A percentile compares a stretch with the other conserved stretches of the same genome.
Conservation (phyloP, 2,797 vertebrate genomes). For the Gallirallus australis region DNA sequence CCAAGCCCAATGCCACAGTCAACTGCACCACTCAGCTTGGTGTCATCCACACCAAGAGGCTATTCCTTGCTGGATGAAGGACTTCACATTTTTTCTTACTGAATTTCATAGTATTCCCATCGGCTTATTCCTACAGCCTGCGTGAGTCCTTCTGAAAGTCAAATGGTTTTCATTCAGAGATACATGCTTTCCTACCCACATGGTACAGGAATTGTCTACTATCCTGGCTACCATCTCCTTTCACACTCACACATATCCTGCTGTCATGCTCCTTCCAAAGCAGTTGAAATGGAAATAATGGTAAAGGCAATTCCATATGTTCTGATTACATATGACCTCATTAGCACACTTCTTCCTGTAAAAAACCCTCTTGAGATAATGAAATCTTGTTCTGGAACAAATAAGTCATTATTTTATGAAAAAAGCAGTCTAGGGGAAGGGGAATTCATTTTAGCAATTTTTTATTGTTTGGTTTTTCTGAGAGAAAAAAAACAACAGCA, state of each 20-base stretch:
- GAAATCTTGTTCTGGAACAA: slow-evolving; percentile 54
- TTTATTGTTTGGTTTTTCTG: background rate
- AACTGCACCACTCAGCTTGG: too few species aligned
- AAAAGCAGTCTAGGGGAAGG: background rate
- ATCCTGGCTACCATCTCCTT: background rate
- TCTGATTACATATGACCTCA: slow-evolving; percentile 60
- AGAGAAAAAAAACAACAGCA: background rate
- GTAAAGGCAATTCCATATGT: slow-evolving; percentile 40
- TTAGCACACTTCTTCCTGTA: slow-evolving; percentile 27
- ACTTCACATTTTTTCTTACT: background rate
- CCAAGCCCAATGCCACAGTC: too few species aligned
- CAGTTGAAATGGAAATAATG: slow-evolving; percentile 10
- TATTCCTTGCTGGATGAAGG: background rate
- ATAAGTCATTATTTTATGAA: background rate
- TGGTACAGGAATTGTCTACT: background rate
- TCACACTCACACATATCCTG: background rate
- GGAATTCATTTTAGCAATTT: background rate
- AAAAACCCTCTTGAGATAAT: slow-evolving; percentile 38
- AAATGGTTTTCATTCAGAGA: background rate
- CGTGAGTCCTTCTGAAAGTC: background rate
- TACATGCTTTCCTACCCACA: background rate
- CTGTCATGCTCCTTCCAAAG: background rate
- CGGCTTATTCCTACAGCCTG: background rate
- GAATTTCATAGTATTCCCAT: background rate
- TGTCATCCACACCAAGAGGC: background rate